Conservation (phyloP, 1,140 invertebrate genomes). For the Prorops nasuta region DNA sequence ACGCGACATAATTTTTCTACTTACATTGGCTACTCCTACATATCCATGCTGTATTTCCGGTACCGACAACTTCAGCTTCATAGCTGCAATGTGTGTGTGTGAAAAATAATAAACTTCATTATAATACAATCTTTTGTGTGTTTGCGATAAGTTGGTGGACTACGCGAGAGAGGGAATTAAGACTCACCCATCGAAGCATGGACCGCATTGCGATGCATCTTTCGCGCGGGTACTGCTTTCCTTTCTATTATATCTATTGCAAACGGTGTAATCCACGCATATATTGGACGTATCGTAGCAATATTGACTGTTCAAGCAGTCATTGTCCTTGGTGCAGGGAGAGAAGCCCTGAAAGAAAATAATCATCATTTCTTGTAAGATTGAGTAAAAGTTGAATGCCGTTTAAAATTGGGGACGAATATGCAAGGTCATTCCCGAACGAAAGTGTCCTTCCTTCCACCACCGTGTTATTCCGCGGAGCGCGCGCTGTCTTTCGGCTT, state of each 20-base stretch:
- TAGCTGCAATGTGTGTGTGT: slow-evolving; percentile 19
- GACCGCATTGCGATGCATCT: slow-evolving; percentile 37
- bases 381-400: neutral
- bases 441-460: too few species aligned
- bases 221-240: slow-evolving; percentile 29
- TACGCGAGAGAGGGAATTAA: neutral
- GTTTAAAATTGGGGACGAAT: too few species aligned
- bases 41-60: slow-evolving; percentile 9
- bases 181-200: slow-evolving; percentile 21
- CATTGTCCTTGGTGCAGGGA: slow-evolving; percentile 28
- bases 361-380: neutral
- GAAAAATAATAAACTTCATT: too few species aligned
- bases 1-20: too few species aligned
- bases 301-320: slow-evolving; percentile 38
- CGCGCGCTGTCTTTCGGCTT: too few species aligned
- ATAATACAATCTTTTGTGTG: too few species aligned
- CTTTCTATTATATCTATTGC: slow-evolving; percentile 33
- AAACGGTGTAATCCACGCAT: slow-evolving; percentile 39
- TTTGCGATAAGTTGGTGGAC: too few species aligned
- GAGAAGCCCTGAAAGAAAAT: neutral
- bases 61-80: slow-evolving; percentile 10
- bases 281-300: slow-evolving; percentile 35
- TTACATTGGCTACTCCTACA: slow-evolving; percentile 10
- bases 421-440: too few species aligned
- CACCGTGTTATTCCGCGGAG: slow-evolving; percentile 18